A percentile compares a stretch with the other conserved stretches of the same genome.
Evolutionary conservation across 2,888 invertebrate genomes (phyloP).

Genomic region (Apocheima hispidaria): DNA sequence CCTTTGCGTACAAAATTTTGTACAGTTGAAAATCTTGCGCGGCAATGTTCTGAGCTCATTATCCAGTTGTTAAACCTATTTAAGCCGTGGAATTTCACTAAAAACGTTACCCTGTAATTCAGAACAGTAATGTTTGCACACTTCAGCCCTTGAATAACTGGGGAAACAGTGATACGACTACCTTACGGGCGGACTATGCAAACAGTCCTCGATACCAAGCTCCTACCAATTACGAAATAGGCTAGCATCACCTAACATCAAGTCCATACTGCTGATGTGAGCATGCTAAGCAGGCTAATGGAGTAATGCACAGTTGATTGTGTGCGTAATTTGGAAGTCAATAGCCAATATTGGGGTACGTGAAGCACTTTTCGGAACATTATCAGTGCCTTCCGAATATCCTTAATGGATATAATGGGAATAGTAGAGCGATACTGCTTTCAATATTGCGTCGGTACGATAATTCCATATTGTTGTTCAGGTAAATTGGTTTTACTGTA

Average conservation of each 20-base stretch:
- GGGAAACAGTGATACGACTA: too few relatives aligned
- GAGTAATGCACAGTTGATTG: slow-evolving; percentile 41
- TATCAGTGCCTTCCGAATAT: slow-evolving; percentile 34
- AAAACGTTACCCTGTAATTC: too few relatives aligned
- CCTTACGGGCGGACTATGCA: too few relatives aligned
- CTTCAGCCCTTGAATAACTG: too few relatives aligned
- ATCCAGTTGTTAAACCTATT: too few relatives aligned
- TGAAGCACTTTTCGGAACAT: slow-evolving; percentile 44
- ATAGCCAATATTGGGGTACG: slow-evolving; percentile 44
- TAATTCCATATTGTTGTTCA: slow-evolving; percentile 17
- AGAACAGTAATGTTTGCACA: too few relatives aligned
- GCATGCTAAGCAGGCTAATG: slow-evolving; percentile 32
- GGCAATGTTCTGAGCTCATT: too few relatives aligned
- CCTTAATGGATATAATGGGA: slow-evolving; percentile 30
- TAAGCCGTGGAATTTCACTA: too few relatives aligned
- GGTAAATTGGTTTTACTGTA: slow-evolving; percentile 18
- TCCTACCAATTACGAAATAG: too few relatives aligned
- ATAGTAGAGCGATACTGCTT: slow-evolving; percentile 25
- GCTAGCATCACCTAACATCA: neutral
- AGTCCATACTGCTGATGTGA: slow-evolving; percentile 16
- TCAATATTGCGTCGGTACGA: slow-evolving; percentile 14
- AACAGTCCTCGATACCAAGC: too few relatives aligned
- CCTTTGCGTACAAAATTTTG: too few relatives aligned
- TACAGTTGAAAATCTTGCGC: too few relatives aligned
- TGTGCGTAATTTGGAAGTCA: slow-evolving; percentile 43